phyloP scores from a whole-genome alignment of 2,797 vertebrate genomes.

The Malacoctenus gilli region DNA sequence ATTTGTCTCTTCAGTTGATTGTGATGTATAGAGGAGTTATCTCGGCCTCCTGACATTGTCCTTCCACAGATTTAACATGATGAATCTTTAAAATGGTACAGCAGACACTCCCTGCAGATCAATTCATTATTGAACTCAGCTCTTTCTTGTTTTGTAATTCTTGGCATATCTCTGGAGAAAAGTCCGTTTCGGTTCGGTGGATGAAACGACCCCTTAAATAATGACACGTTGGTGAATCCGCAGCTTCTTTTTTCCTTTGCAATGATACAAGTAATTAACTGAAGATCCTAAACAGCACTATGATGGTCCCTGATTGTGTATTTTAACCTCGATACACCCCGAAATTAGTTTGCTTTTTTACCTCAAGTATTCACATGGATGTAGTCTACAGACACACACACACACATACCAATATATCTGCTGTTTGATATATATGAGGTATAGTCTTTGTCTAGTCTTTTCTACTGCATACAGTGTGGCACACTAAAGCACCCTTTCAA shows the following conservation, averaged over 20 bases:
- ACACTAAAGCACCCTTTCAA: constrained; percentile 45
- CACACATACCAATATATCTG: constrained; percentile 47
- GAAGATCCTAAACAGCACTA: constrained; percentile 31
- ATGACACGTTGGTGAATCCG: not conserved
- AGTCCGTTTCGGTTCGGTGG: not conserved
- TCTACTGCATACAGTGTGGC: constrained; percentile 70
- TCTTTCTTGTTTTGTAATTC: not conserved
- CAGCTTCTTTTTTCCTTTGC: not conserved
- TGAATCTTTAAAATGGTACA: too few species aligned
- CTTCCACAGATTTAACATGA: too few species aligned
- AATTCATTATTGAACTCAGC: too few species aligned
- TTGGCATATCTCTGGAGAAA: not conserved
- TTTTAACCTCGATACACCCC: constrained; percentile 13
- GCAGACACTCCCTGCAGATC: too few species aligned
- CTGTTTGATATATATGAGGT: constrained; percentile 64
- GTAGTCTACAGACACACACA: constrained; percentile 12
- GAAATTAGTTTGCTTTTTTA: too few species aligned
- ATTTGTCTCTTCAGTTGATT: too few species aligned
- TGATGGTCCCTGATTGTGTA: constrained; percentile 58
- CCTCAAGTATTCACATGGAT: constrained; percentile 34
- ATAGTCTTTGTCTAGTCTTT: constrained; percentile 57
- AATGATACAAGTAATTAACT: constrained; percentile 18
- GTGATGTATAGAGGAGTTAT: too few species aligned
- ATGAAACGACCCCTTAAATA: constrained; percentile 25
- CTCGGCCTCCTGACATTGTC: too few species aligned